Evolutionary conservation across 2,888 invertebrate genomes (phyloP).

Genomic region (Apotomis capreana): DNA sequence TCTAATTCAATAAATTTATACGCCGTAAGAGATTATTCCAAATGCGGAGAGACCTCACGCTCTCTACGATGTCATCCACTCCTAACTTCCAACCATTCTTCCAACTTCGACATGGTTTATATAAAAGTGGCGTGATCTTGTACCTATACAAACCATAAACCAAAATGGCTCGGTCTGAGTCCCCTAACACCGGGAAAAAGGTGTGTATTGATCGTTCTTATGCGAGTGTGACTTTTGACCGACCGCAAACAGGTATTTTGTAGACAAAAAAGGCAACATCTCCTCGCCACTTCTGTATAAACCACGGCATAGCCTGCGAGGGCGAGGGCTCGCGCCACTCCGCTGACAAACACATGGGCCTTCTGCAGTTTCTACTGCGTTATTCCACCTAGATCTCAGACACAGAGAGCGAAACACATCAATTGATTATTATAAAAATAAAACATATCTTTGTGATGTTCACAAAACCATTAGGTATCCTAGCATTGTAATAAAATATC

Average conservation of each 20-base stretch:
- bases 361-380: too few relatives aligned
- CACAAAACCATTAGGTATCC: background rate
- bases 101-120: background rate
- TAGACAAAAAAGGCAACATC: too few relatives aligned
- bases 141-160: too few relatives aligned
- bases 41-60: constrained; percentile 15
- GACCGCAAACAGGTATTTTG: too few relatives aligned
- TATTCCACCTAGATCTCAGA: background rate
- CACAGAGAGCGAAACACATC: constrained; percentile 3
- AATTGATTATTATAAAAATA: constrained; percentile 13
- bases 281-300: too few relatives aligned
- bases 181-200: too few relatives aligned
- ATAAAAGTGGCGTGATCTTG: background rate
- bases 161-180: too few relatives aligned
- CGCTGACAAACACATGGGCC: too few relatives aligned
- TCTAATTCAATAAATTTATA: constrained; percentile 64
- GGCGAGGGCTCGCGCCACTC: too few relatives aligned
- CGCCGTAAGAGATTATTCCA: constrained; percentile 60
- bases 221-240: too few relatives aligned
- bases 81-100: constrained; percentile 2
- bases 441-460: constrained; percentile 16
- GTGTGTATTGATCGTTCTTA: too few relatives aligned
- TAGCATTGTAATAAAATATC: constrained; percentile 18
- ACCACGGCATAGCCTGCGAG: too few relatives aligned
- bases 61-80: background rate